A percentile compares a stretch with the other conserved stretches of the same genome.
phyloP scores from a whole-genome alignment of 2,113 vertebrate genomes.

The Corydoras maculifer region DNA sequence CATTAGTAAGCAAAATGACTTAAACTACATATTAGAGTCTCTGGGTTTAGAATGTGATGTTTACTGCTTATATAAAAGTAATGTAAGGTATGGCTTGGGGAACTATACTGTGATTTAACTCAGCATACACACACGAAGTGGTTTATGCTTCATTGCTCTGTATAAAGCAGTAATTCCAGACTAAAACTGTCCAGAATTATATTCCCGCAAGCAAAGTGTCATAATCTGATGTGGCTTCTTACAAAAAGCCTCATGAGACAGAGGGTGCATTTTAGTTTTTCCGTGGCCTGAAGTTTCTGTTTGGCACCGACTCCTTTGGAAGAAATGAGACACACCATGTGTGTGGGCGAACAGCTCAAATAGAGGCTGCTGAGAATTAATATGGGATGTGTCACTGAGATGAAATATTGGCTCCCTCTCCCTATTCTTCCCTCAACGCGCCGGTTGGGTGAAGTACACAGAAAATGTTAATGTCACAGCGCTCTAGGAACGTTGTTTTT shows the following conservation, averaged over 20 bases:
- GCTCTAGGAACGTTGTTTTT: conserved; percentile 27
- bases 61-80: not conserved
- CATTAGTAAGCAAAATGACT: too few relatives aligned
- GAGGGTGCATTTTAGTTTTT: not conserved
- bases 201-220: not conserved
- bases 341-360: conserved; percentile 33
- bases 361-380: conserved; percentile 46
- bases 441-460: conserved; percentile 15
- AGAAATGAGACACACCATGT: conserved; percentile 26
- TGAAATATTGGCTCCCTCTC: conserved; percentile 43
- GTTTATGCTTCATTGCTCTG: not conserved
- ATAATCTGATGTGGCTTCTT: conserved; percentile 3
- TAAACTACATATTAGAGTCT: too few relatives aligned
- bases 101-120: conserved; percentile 12
- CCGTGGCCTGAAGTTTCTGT: not conserved
- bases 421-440: conserved; percentile 23
- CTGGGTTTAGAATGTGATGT: not conserved
- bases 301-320: conserved; percentile 11
- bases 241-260: not conserved
- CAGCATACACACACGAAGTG: conserved; percentile 24
- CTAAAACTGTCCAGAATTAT: not conserved
- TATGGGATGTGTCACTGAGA: conserved; percentile 49
- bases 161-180: not conserved
- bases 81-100: conserved; percentile 6
- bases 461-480: conserved; percentile 16